Base-by-base conservation (phyloP, 1,140 invertebrate species). In the Drosophila leontia region DNA sequence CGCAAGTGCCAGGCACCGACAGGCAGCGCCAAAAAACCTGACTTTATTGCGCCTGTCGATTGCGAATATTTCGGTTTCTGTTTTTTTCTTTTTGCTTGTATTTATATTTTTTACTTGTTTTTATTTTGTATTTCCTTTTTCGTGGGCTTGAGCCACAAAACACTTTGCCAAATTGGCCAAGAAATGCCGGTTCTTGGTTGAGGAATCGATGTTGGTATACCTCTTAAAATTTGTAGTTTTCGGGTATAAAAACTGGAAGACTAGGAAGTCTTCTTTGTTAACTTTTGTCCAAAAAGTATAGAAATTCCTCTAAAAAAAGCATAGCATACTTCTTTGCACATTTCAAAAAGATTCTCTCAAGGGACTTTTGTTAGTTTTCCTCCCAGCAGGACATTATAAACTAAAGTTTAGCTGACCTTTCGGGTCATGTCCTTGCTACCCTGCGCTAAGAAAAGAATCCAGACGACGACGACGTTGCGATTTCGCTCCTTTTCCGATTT, bases 141-240 rank as follows among this genome's bases (percentile, higher is more conserved):
- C 62, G 67, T 78, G 55, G 67, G 32, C 39, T 47, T 23, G 26
- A 53, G 65, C 44, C 68, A 26, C 53, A 72, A 90, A 88, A 90
- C 81, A 90, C 85, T 90, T 90, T 90, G 81, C 62, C 78, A 88
- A 88, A 88, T 88, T 88, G 84, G 84, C 72, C 70, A 88, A 88
- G 78, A 81, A 88, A 82, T 81, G 72, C 59, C 63, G 47, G 58
- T 57, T 58, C 0, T 1, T 3, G 4, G 9, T 9, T 11, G 12
- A 5, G 0, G 13, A 12, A 13, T 23, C 55, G 61, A 61, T 6
- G 6, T 15, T 12, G 4, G 3, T 7, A n/a, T 61, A 63, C 55
- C 61, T 2, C 35, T 3, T 42, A 57, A 8, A 39, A n/a, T 55
- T 7, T 19, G 1, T 1, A 17, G 17, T 32, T 7, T 17, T 19